Evolutionary conservation across 2,888 invertebrate genomes (phyloP).

Genomic region (Cephus rjabovi): DNA sequence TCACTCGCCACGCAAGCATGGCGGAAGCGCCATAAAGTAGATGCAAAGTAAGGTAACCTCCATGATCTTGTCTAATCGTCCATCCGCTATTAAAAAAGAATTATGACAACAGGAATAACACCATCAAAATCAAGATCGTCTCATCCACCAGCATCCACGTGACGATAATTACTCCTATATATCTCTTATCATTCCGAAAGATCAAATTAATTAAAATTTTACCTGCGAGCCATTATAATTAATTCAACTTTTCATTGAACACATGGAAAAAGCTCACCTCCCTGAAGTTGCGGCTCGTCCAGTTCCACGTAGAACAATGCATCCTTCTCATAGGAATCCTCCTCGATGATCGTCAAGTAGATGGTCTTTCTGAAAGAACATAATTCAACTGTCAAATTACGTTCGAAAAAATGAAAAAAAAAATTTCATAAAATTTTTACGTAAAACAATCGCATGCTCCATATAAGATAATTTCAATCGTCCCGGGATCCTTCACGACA

Average conservation of each 20-base stretch:
- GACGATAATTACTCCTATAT: not conserved
- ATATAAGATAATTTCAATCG: not conserved
- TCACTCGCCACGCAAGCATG: not conserved
- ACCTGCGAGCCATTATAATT: not conserved
- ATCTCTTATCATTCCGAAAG: not conserved
- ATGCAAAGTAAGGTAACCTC: not conserved
- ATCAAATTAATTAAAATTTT: not conserved
- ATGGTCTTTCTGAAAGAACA: conserved; percentile 86
- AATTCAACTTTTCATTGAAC: not conserved
- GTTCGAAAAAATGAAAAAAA: conserved; percentile 10
- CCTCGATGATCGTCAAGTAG: conserved; percentile 89
- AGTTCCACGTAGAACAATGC: conserved; percentile 93
- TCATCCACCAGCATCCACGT: not conserved
- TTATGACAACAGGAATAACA: not conserved
- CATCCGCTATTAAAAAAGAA: not conserved
- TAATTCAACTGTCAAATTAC: conserved; percentile 20
- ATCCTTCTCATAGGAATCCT: conserved; percentile 98
- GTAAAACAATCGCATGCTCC: not conserved
- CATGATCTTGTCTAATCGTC: not conserved
- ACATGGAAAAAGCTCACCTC: conserved; percentile 74
- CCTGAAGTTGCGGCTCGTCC: conserved; percentile 87
- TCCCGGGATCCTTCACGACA: not conserved
- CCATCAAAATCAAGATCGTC: not conserved
- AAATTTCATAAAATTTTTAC: not conserved
- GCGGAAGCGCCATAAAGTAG: not conserved